phyloP scores from a whole-genome alignment of 2,113 vertebrate genomes.

The Tinamus guttatus region DNA sequence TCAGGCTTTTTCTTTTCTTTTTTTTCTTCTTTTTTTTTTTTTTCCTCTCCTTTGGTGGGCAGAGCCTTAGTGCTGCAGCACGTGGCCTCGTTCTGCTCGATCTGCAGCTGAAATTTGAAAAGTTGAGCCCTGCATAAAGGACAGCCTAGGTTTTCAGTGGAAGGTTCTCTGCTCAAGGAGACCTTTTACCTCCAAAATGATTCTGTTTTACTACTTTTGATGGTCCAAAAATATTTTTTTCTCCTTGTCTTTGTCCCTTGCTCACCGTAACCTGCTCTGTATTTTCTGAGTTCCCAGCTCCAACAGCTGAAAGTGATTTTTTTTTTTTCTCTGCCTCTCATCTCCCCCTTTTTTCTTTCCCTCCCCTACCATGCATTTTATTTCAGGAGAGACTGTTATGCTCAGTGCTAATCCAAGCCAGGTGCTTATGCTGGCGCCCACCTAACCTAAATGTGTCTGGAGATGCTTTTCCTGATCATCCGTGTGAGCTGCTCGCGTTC shows the following conservation, averaged over 20 bases:
- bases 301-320: background rate
- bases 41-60: accelerated
- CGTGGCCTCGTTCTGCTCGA: background rate
- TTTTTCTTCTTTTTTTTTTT: accelerated
- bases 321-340: background rate
- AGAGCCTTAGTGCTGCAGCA: background rate
- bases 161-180: background rate
- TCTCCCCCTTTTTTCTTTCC: no score
- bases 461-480: background rate
- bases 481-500: background rate
- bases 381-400: background rate
- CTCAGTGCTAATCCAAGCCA: background rate
- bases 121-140: background rate
- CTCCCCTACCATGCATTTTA: background rate
- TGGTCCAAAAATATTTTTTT: no score
- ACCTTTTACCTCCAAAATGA: background rate
- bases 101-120: conserved; percentile 20
- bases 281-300: background rate
- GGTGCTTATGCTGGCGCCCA: background rate
- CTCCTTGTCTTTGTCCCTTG: background rate
- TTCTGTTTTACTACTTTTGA: background rate
- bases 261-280: background rate
- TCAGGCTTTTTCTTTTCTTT: background rate
- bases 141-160: background rate
- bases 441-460: accelerated